phyloP scores from a whole-genome alignment of 2,797 vertebrate genomes.

The Neostethus bicornis region DNA sequence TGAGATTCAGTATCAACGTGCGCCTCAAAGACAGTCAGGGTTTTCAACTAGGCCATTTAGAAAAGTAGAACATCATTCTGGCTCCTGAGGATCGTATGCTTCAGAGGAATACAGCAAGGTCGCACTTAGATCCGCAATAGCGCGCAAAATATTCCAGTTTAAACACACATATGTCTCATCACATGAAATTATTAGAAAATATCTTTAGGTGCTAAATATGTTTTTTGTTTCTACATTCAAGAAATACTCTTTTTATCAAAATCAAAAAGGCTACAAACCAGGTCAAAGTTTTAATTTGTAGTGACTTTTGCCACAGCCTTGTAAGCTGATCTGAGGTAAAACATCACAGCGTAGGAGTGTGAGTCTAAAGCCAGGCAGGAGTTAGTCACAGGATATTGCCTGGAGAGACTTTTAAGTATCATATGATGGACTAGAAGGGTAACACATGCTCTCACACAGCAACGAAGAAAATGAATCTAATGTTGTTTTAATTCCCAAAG shows the following conservation, averaged over 20 bases:
- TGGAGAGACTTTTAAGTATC: slow-evolving; percentile 47
- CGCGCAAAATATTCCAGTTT: too few species aligned
- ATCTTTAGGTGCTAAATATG: too few species aligned
- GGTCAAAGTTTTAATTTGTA: slow-evolving; percentile 3
- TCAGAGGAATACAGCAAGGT: slow-evolving; percentile 52
- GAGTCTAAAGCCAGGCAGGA: slow-evolving; percentile 34
- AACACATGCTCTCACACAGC: slow-evolving; percentile 29
- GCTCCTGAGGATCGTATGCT: slow-evolving; percentile 56
- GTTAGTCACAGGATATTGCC: slow-evolving; percentile 65
- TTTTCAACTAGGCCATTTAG: slow-evolving; percentile 61
- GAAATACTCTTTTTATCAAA: neutral
- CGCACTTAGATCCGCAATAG: slow-evolving; percentile 33
- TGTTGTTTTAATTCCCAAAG: slow-evolving; percentile 44
- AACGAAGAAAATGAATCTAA: slow-evolving; percentile 25
- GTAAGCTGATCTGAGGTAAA: slow-evolving; percentile 26
- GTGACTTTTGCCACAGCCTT: neutral
- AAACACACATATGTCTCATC: too few species aligned
- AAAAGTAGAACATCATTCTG: slow-evolving; percentile 58
- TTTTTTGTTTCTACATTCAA: slow-evolving; percentile 2
- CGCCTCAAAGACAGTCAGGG: slow-evolving; percentile 39
- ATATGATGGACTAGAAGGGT: slow-evolving; percentile 58
- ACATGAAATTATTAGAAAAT: too few species aligned
- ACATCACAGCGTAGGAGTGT: slow-evolving; percentile 19
- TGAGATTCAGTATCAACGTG: slow-evolving; percentile 15
- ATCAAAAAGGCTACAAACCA: slow-evolving; percentile 24